These are phyloP conservation scores for Pipistrellus pipistrellus DNA, from an alignment of 2,797 vertebrate species.

Conservation along the genomic window DNA sequence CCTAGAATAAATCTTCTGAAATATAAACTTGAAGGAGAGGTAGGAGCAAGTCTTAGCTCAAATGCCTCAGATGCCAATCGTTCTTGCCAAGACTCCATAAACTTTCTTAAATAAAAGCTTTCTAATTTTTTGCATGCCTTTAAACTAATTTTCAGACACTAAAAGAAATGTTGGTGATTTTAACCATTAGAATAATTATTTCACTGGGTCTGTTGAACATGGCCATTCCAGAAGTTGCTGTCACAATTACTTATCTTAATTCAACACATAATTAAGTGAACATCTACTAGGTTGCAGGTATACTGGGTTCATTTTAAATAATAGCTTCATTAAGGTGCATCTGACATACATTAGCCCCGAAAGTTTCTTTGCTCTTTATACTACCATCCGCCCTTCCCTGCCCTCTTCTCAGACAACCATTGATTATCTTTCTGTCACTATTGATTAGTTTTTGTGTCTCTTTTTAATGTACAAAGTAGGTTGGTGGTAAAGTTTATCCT, in stretches of 20 bases:
- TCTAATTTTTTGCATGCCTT: slow-evolving; percentile 9
- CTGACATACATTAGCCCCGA: slow-evolving; percentile 22
- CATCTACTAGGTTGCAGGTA: not conserved
- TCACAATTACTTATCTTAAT: slow-evolving; percentile 41
- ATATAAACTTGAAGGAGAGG: not conserved
- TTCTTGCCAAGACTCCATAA: slow-evolving; percentile 1
- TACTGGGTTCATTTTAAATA: slow-evolving; percentile 25
- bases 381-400: not conserved
- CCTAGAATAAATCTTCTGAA: slow-evolving; percentile 36
- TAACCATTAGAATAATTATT: slow-evolving; percentile 10
- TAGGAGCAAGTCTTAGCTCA: not conserved
- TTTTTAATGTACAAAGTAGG: slow-evolving; percentile 59
- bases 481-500: slow-evolving; percentile 21
- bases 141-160: not conserved
- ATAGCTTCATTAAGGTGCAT: slow-evolving; percentile 17
- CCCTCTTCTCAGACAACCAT: not conserved
- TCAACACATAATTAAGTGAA: not conserved
- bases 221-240: not conserved
- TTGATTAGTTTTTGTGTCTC: slow-evolving; percentile 21
- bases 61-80: not conserved
- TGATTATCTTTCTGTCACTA: slow-evolving; percentile 50
- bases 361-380: slow-evolving; percentile 16
- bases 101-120: slow-evolving; percentile 34
- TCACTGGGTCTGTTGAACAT: not conserved
- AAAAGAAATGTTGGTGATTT: not conserved